Conservation (phyloP, 2,888 invertebrate species). For the Gari tellinella region DNA sequence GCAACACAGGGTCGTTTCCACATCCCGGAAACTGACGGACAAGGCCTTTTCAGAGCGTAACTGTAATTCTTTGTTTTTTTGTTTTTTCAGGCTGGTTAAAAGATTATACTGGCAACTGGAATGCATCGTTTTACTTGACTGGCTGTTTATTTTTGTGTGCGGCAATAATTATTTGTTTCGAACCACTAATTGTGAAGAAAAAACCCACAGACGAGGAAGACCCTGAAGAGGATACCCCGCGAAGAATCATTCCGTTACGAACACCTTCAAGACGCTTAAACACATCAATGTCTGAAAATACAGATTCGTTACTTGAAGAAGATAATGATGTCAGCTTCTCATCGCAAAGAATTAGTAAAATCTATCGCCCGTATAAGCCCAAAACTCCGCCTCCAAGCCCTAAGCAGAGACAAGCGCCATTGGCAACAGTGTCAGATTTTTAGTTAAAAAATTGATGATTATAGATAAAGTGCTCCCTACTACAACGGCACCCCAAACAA, state of each 20-base stretch:
- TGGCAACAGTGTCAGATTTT: slow-evolving; percentile 17
- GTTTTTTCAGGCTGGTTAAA: slow-evolving; percentile 48
- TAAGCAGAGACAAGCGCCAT: slow-evolving; percentile 34
- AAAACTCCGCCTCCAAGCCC: slow-evolving; percentile 18
- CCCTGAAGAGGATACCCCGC: neutral
- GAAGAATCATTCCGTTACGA: slow-evolving; percentile 18
- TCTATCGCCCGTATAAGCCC: slow-evolving; percentile 37
- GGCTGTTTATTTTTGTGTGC: slow-evolving; percentile 38
- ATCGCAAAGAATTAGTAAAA: slow-evolving; percentile 50
- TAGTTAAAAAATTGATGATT: too few species aligned
- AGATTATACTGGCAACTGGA: slow-evolving; percentile 51
- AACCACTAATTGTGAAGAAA: slow-evolving; percentile 24
- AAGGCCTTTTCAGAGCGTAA: neutral
- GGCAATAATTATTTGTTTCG: slow-evolving; percentile 18
- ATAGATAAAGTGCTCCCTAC: too few species aligned
- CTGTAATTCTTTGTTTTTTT: slow-evolving; percentile 10
- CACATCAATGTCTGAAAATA: slow-evolving; percentile 13
- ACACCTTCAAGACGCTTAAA: neutral
- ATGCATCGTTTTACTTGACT: slow-evolving; percentile 52
- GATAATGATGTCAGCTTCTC: slow-evolving; percentile 41
- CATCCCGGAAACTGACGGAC: too few species aligned
- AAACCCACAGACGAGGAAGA: neutral
- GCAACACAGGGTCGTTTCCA: too few species aligned
- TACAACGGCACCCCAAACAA: too few species aligned
- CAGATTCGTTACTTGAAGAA: slow-evolving; percentile 38